phyloP scores from a whole-genome alignment of 2,888 invertebrate genomes.

The Cheilosia soror region DNA sequence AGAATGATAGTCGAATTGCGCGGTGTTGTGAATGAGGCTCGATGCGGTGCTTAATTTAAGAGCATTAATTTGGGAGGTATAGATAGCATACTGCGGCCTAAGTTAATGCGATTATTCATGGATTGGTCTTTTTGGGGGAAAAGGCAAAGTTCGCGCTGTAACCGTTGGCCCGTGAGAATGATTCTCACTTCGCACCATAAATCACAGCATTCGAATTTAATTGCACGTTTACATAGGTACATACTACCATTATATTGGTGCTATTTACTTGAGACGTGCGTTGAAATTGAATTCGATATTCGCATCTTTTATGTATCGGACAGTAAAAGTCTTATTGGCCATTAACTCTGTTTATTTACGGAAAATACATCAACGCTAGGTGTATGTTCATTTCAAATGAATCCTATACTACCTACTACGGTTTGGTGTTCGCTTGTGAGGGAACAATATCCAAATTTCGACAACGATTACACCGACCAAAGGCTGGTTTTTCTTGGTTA shows the following conservation, averaged over 20 bases:
- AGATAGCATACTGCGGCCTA: slow-evolving; percentile 19
- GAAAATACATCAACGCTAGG: too few relatives aligned
- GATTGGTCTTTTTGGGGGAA: not conserved
- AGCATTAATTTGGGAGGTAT: slow-evolving; percentile 54
- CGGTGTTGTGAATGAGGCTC: slow-evolving; percentile 55
- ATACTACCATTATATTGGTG: not conserved
- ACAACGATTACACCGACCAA: too few relatives aligned
- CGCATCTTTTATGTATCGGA: not conserved
- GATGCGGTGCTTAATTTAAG: slow-evolving; percentile 58
- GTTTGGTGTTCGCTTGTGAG: too few relatives aligned
- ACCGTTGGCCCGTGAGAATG: slow-evolving; percentile 34
- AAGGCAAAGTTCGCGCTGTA: slow-evolving; percentile 12
- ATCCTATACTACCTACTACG: too few relatives aligned
- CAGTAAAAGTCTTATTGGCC: too few relatives aligned
- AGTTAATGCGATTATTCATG: slow-evolving; percentile 20
- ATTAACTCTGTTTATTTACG: too few relatives aligned
- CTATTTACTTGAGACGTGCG: not conserved
- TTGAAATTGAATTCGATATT: not conserved
- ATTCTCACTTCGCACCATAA: slow-evolving; percentile 44
- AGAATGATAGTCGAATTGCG: slow-evolving; percentile 66
- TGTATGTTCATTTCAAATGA: too few relatives aligned
- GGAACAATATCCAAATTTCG: too few relatives aligned
- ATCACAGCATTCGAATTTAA: slow-evolving; percentile 44
- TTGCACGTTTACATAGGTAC: slow-evolving; percentile 33
- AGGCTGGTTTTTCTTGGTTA: too few relatives aligned